Percentiles rank a stretch among this genome's conserved stretches.
These are phyloP conservation scores for Doryteuthis pealeii DNA, from an alignment of 1,140 invertebrate genomes.

Conservation along the genomic window DNA sequence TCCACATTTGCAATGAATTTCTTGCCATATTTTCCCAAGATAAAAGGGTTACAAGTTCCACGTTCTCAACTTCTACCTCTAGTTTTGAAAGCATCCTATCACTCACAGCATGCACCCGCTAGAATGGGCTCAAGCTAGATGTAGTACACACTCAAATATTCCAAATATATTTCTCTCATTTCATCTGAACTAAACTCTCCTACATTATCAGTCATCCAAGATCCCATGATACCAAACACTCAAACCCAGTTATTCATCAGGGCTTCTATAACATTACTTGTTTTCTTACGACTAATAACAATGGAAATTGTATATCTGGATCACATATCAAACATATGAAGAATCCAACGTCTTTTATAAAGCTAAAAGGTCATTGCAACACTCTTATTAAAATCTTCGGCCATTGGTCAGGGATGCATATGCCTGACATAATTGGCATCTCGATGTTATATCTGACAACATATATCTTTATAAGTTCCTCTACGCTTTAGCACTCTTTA, in stretches of 20 bases:
- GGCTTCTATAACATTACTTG: conserved; percentile 26
- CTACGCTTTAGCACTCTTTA: neutral
- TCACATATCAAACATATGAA: conserved; percentile 35
- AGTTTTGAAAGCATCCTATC: too few relatives aligned
- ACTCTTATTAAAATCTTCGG: conserved; percentile 25
- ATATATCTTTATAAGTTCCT: neutral
- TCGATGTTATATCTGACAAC: neutral
- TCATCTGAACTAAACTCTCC: conserved; percentile 33
- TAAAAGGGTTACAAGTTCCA: too few relatives aligned
- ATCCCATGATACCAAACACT: conserved; percentile 29
- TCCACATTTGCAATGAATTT: too few relatives aligned
- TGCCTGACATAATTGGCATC: conserved; percentile 1
- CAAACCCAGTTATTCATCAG: conserved; percentile 31
- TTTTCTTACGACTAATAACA: too few relatives aligned
- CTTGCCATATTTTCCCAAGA: too few relatives aligned
- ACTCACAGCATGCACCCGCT: too few relatives aligned
- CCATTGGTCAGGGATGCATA: conserved; percentile 26
- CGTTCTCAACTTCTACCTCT: too few relatives aligned
- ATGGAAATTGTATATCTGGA: conserved; percentile 28
- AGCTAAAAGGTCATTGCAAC: conserved; percentile 29
- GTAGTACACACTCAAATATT: conserved; percentile 29
- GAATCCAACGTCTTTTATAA: conserved; percentile 24
- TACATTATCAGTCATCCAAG: conserved; percentile 28
- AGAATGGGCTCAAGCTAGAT: too few relatives aligned
- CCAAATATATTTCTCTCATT: conserved; percentile 28